phyloP scores from a whole-genome alignment of 2,797 vertebrate genomes.

The Odontamblyopus rebecca region DNA sequence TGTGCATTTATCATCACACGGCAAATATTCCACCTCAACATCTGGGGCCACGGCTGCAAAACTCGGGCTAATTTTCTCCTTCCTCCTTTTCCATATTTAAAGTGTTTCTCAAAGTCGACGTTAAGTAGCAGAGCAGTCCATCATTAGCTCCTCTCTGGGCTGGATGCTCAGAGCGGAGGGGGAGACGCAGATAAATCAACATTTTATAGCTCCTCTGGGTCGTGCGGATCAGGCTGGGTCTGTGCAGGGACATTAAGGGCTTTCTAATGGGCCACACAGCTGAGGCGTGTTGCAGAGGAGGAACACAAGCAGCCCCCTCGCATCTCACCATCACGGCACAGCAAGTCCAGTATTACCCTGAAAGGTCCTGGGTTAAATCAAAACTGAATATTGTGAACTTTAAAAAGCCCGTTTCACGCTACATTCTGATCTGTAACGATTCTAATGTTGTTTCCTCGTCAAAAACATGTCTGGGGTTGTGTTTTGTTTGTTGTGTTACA shows the following conservation, averaged over 20 bases:
- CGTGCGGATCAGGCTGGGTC: slow-evolving; percentile 65
- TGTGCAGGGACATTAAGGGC: slow-evolving; percentile 72
- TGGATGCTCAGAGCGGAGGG: slow-evolving; percentile 56
- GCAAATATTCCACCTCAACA: slow-evolving; percentile 10
- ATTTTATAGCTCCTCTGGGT: slow-evolving; percentile 75
- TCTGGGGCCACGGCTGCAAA: slow-evolving; percentile 41
- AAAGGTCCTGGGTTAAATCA: too few relatives aligned
- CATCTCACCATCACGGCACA: slow-evolving; percentile 12
- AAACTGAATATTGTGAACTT: too few relatives aligned
- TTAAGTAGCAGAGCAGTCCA: slow-evolving; percentile 75
- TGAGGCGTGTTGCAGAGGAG: slow-evolving; percentile 47
- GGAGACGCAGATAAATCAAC: slow-evolving; percentile 74
- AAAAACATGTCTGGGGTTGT: too few relatives aligned
- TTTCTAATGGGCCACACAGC: slow-evolving; percentile 63
- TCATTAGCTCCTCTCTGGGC: slow-evolving; percentile 72
- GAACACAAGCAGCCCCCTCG: slow-evolving; percentile 40
- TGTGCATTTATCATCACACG: slow-evolving; percentile 1
- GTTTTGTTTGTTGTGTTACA: too few relatives aligned
- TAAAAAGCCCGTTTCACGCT: too few relatives aligned
- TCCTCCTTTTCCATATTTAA: slow-evolving; percentile 71
- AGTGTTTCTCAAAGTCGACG: slow-evolving; percentile 68
- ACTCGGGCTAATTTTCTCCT: slow-evolving; percentile 55
- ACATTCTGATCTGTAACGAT: too few relatives aligned
- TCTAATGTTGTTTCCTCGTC: too few relatives aligned
- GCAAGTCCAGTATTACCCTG: neutral